phyloP scores from a whole-genome alignment of 2,797 vertebrate genomes.

The Staurois parvus region DNA sequence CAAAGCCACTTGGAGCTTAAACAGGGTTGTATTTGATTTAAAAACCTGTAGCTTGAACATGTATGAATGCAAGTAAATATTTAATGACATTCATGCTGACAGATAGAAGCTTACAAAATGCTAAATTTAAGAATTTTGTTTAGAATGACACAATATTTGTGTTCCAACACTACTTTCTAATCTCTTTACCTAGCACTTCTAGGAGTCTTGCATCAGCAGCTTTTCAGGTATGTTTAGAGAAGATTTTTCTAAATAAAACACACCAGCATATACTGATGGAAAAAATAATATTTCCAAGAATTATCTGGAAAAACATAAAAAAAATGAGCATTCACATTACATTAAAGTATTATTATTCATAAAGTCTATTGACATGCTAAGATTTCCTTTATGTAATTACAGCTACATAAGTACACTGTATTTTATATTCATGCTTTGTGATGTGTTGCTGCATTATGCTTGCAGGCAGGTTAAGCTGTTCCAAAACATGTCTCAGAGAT shows the following conservation, averaged over 20 bases:
- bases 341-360: slow-evolving; percentile 28
- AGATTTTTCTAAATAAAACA: slow-evolving; percentile 34
- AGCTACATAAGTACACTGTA: background rate
- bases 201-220: slow-evolving; percentile 21
- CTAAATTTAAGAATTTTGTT: background rate
- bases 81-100: background rate
- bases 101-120: background rate
- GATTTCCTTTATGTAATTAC: slow-evolving; percentile 25
- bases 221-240: slow-evolving; percentile 13
- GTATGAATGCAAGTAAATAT: background rate
- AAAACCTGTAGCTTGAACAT: background rate
- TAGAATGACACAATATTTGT: slow-evolving; percentile 11
- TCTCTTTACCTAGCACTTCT: background rate
- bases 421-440: slow-evolving; percentile 33
- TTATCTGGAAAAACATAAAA: slow-evolving; percentile 9
- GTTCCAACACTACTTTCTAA: background rate
- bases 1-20: too few relatives aligned
- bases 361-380: slow-evolving; percentile 39
- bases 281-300: slow-evolving; percentile 16
- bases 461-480: slow-evolving; percentile 37
- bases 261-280: slow-evolving; percentile 7
- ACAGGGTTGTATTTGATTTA: too few relatives aligned
- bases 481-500: slow-evolving; percentile 24
- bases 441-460: slow-evolving; percentile 46
- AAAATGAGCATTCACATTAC: slow-evolving; percentile 1